These are phyloP conservation scores for Heliconius congener DNA, from an alignment of 1,140 invertebrate species.

Conservation along the genomic window DNA sequence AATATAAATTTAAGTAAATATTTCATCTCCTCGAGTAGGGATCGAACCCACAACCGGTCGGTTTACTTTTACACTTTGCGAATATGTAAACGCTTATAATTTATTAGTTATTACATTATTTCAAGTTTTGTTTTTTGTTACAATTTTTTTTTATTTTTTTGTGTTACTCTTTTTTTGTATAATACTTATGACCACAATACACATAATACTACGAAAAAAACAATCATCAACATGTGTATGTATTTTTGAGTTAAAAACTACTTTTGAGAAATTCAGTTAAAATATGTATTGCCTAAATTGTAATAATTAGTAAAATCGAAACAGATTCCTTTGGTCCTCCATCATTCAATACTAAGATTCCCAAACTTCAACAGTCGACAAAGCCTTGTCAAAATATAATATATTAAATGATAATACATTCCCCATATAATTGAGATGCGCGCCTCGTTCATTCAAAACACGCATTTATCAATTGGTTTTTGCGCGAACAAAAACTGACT, in stretches of 20 bases:
- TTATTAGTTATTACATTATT: background rate
- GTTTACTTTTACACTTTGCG: too few species aligned
- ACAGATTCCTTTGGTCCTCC: background rate
- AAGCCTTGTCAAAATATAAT: constrained; percentile 21
- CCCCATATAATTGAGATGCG: constrained; percentile 55
- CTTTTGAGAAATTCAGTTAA: background rate
- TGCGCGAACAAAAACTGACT: constrained; percentile 43
- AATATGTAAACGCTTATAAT: background rate
- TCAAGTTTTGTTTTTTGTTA: background rate
- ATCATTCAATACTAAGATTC: background rate
- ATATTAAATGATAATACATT: constrained; percentile 38
- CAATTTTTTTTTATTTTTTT: background rate
- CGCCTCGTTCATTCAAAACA: constrained; percentile 47
- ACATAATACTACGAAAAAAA: background rate
- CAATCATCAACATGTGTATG: background rate
- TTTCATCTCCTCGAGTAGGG: background rate
- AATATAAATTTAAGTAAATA: background rate
- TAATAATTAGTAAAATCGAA: background rate
- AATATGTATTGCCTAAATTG: background rate
- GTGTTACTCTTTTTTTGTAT: background rate
- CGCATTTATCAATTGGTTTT: constrained; percentile 66
- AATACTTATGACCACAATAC: background rate
- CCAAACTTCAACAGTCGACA: background rate
- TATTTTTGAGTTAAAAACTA: background rate
- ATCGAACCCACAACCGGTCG: too few species aligned